Conservation (phyloP, 2,113 vertebrate species). For the Cettia cetti region DNA sequence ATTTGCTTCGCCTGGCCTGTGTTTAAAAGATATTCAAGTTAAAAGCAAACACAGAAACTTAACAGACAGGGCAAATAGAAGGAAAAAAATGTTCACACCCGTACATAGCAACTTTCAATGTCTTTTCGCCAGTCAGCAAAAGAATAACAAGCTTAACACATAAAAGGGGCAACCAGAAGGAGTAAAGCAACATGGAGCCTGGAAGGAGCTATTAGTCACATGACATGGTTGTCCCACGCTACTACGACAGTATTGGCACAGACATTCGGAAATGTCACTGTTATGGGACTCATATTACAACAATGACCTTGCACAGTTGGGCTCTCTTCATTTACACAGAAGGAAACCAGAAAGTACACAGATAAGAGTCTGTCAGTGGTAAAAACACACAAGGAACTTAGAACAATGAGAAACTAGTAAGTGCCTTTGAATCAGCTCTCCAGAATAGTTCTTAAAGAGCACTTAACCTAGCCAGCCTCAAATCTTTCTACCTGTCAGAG, state of each 20-base stretch:
- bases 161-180: not conserved
- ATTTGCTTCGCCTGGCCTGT: not conserved
- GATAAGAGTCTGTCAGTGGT: not conserved
- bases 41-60: not conserved
- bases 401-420: not conserved
- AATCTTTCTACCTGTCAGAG: not conserved
- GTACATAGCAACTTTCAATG: not conserved
- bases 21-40: not conserved
- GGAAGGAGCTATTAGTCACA: not conserved
- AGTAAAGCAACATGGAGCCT: not conserved
- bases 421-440: not conserved
- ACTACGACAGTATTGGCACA: not conserved
- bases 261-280: not conserved
- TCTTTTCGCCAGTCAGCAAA: not conserved
- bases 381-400: not conserved
- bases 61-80: not conserved
- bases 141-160: not conserved
- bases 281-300: not conserved
- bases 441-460: not conserved
- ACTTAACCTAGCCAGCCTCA: not conserved
- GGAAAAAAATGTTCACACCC: not conserved
- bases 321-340: not conserved
- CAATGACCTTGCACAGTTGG: not conserved
- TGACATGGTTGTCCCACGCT: not conserved
- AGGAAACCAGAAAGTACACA: not conserved